Evolutionary conservation across 1,140 invertebrate species (phyloP).

Genomic region (Trypoxylus dichotomus): DNA sequence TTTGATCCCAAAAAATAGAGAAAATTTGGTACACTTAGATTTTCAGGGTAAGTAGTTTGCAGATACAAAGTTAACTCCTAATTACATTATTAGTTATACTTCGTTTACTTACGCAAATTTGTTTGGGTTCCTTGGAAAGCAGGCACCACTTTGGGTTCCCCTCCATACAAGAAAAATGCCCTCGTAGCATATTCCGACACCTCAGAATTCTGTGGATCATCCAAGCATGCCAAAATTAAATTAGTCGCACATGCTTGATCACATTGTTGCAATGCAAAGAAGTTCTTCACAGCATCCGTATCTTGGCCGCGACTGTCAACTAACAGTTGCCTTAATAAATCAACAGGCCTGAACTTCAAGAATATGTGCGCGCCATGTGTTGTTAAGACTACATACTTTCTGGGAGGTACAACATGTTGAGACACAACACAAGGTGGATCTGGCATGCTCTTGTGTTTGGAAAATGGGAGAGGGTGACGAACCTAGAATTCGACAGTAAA

Average conservation of each 20-base stretch:
- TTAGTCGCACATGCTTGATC: conserved; percentile 89
- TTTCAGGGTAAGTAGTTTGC: no score
- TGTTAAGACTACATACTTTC: conserved; percentile 83
- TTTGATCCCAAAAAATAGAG: no score
- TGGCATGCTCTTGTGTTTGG: conserved; percentile 42
- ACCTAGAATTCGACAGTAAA: background rate
- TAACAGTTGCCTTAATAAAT: conserved; percentile 79
- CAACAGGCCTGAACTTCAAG: conserved; percentile 81
- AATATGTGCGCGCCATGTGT: conserved; percentile 85
- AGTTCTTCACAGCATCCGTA: conserved; percentile 78
- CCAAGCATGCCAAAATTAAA: conserved; percentile 80
- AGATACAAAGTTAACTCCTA: no score
- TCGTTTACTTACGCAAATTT: conserved; percentile 1
- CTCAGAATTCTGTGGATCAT: conserved; percentile 67
- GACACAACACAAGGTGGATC: conserved; percentile 69
- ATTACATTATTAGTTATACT: no score
- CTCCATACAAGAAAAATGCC: conserved; percentile 91
- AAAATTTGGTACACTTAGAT: no score
- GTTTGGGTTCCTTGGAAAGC: background rate
- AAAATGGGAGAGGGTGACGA: background rate
- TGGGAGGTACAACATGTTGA: conserved; percentile 73
- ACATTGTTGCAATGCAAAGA: conserved; percentile 80
- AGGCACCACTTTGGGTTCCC: conserved; percentile 61
- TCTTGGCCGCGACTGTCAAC: conserved; percentile 82
- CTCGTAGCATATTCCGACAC: conserved; percentile 85